Conservation (phyloP, 2,113 vertebrate species). For the Turdus rufiventris region DNA sequence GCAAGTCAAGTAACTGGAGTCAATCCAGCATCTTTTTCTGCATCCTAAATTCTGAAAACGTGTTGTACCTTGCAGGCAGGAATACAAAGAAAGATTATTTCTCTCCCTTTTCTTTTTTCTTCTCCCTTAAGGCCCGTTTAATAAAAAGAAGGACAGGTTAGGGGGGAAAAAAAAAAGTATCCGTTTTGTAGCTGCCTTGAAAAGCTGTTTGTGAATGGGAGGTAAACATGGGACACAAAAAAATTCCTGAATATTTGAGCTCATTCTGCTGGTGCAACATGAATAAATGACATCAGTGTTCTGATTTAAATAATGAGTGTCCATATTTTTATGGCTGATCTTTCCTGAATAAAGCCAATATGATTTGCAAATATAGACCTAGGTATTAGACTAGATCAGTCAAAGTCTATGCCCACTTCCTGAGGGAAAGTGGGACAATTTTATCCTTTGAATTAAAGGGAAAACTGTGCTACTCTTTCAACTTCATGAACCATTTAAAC, state of each 20-base stretch:
- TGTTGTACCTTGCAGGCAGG: not conserved
- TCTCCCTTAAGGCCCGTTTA: not conserved
- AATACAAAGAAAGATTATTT: not conserved
- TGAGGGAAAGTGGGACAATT: not conserved
- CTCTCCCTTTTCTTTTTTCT: not conserved
- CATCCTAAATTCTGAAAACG: constrained; percentile 4
- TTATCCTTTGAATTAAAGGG: not conserved
- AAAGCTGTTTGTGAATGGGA: not conserved
- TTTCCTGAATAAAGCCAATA: not conserved
- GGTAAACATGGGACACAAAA: not conserved
- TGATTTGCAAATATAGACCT: not conserved
- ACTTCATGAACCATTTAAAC: not conserved
- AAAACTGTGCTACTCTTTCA: not conserved
- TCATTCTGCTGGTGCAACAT: not conserved
- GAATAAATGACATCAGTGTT: not conserved
- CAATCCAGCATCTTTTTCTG: constrained; percentile 10
- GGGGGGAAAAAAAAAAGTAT: not conserved
- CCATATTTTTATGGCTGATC: not conserved
- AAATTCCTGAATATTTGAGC: not conserved
- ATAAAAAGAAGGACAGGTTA: not conserved
- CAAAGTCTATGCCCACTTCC: not conserved
- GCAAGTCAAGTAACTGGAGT: constrained; percentile 42
- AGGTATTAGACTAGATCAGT: not conserved
- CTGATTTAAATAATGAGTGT: not conserved
- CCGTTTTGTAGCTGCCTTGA: not conserved